phyloP scores from a whole-genome alignment of 2,888 invertebrate genomes.

The Agriopis marginaria region DNA sequence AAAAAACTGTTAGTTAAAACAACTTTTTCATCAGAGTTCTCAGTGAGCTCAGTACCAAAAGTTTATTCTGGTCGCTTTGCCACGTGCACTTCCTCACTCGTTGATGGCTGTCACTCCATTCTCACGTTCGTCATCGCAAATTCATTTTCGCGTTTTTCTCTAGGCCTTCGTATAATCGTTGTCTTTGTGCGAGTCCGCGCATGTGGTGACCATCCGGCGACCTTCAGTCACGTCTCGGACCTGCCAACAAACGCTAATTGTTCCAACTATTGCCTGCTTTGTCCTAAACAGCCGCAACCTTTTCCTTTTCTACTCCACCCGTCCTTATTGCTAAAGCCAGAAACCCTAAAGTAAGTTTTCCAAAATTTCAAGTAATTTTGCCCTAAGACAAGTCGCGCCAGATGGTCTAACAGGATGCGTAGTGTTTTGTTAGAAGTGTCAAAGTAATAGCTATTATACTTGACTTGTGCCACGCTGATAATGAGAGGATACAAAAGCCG shows the following conservation, averaged over 20 bases:
- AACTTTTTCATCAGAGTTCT: background rate
- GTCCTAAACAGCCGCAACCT: constrained; percentile 52
- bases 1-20: too few relatives aligned
- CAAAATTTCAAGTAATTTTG: constrained; percentile 23
- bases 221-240: constrained; percentile 58
- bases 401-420: constrained; percentile 68
- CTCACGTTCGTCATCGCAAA: constrained; percentile 35
- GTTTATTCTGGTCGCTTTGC: constrained; percentile 12
- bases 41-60: background rate
- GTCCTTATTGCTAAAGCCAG: constrained; percentile 25
- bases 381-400: constrained; percentile 54
- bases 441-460: constrained; percentile 64
- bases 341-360: constrained; percentile 21
- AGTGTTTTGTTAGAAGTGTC: constrained; percentile 64
- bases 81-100: constrained; percentile 34
- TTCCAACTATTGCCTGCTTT: constrained; percentile 57
- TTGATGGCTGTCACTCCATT: constrained; percentile 35
- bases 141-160: constrained; percentile 40
- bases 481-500: constrained; percentile 53
- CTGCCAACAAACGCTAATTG: constrained; percentile 67
- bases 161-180: constrained; percentile 26
- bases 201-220: constrained; percentile 61
- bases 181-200: constrained; percentile 44
- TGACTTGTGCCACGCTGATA: constrained; percentile 52
- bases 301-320: constrained; percentile 9